Base-by-base conservation (phyloP, 2,797 vertebrate species). In the Thaleichthys pacificus region DNA sequence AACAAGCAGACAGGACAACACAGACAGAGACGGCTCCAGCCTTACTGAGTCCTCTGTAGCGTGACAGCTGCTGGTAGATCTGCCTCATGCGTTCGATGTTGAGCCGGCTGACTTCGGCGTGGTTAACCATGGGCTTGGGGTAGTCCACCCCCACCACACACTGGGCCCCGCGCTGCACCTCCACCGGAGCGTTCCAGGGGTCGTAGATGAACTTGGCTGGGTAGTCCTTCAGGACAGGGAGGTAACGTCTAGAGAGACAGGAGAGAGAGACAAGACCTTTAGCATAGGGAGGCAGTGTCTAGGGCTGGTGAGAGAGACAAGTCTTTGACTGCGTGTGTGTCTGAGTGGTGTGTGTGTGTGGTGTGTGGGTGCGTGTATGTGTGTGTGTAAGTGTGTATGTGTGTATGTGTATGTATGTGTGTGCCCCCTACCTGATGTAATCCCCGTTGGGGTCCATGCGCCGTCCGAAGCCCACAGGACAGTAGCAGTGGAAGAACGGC, bases 81-180 rank as follows among this genome's bases (percentile, higher is more conserved):
- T 93, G 93, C 78, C 93, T 92, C 93, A 94, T 94, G 73, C 93
- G 88, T 84, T 94, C 93, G 7, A 94, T 94, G 89, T 94, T 94
- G 70, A 94, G 90, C 2, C 93, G 86, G 79, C 93, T 94, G 0
- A 91, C 83, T 84, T 93, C 93, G 0, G 93, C 92, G 7, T 94
- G 93, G 85, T 94, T 91, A 42, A 93, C 92, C 90, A 94, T 93
- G 78, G 93, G 93, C 69, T 90, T 93, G 1, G 93, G 93, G 80
- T 93, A 94, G 56, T 94, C 90, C 70, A 93, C 83, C 0, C 93
- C 87, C 61, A 94, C 91, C 7, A 93, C 71, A 35, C 93, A 94
- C 74, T 88, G 90, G 73, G 93, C 91, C 0, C 91, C 89, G 0
- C 61, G 77, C 89, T 94, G 93, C 77, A 94, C 92, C 0, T 91